Evolutionary conservation across 2,113 vertebrate genomes (phyloP), one percentile per base, ranked within the genome.

Genomic region (Eudyptes chrysolophus): DNA sequence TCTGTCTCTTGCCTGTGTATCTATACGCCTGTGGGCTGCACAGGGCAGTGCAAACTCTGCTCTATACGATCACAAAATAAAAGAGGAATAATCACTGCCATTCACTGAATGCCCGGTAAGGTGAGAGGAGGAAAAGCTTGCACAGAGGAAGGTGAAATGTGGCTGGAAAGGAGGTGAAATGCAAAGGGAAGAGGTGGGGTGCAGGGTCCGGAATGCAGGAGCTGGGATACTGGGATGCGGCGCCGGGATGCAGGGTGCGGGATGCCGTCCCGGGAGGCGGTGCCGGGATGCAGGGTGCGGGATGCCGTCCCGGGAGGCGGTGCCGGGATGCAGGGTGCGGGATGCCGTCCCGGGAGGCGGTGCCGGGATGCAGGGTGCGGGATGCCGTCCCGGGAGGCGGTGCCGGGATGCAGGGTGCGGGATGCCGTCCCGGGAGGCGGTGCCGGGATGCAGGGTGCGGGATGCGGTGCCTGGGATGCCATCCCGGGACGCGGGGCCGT

Each of bases 191-290:
- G 49, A 0, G 6, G 16, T 21, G 19, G 25, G 19, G 3, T 32
- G 7, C 40, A 16, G 38, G 17, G 6, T 8, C 19, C 2, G 3
- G 34, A 34, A 5, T 13, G 42, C 10, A 38, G 55, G 62, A 60
- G 11, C 4, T 26, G 65, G 40, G 22, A 27, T 1, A 7, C 8
- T 0, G 1, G 61, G 54, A 38, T 12, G 20, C 1, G 0, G 24
- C 7, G 12, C 48, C 17, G 3, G 21, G 48, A 26, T 20, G 48
- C 12, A 15, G 25, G 17, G 4, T 3, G 9, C 3, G 21, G 38
- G 29, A 7, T 19, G 25, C 18, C 1, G 6, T 7, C 11, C 13
- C 5, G 6, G 24, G 30, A 12, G 18, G n/a, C 14, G 1, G 21
- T 4, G 17, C 13, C 4, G 22, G 71, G 29, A 34, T 14, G 16